Evolutionary conservation across 2,797 vertebrate species (phyloP).

Genomic region (Pseudocheirus occidentalis): DNA sequence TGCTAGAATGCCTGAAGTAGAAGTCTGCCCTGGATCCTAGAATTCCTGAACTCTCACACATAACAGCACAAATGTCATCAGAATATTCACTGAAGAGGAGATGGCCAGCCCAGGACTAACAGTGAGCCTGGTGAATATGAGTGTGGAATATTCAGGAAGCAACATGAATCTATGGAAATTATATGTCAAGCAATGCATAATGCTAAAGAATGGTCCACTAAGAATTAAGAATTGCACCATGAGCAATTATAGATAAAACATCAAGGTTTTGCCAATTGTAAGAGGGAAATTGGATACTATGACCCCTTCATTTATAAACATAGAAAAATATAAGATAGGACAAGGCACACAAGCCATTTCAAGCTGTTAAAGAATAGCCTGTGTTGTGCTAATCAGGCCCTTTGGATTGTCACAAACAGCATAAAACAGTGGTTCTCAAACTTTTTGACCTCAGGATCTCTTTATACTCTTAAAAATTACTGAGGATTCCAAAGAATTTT

Average conservation of each 20-base stretch:
- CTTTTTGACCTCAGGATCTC: neutral
- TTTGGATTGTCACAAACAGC: neutral
- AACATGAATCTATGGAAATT: neutral
- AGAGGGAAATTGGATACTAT: neutral
- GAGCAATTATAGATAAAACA: neutral
- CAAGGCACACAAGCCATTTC: neutral
- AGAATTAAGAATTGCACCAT: neutral
- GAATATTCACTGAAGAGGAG: neutral
- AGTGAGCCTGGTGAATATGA: neutral
- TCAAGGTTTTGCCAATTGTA: neutral
- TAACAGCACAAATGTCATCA: neutral
- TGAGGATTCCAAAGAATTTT: neutral
- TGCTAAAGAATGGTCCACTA: neutral
- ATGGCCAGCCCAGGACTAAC: neutral
- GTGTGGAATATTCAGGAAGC: neutral
- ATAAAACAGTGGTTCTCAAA: neutral
- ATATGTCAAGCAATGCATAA: neutral
- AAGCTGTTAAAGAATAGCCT: neutral
- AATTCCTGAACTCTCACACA: neutral
- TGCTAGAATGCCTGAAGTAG: neutral
- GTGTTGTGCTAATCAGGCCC: neutral
- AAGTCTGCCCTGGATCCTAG: neutral
- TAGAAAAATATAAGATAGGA: neutral
- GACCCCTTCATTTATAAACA: neutral
- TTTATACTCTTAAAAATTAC: neutral